A percentile compares a stretch with the other conserved stretches of the same genome.
These are phyloP conservation scores for Labrus mixtus DNA, from an alignment of 2,113 vertebrate species.

Conservation along the genomic window DNA sequence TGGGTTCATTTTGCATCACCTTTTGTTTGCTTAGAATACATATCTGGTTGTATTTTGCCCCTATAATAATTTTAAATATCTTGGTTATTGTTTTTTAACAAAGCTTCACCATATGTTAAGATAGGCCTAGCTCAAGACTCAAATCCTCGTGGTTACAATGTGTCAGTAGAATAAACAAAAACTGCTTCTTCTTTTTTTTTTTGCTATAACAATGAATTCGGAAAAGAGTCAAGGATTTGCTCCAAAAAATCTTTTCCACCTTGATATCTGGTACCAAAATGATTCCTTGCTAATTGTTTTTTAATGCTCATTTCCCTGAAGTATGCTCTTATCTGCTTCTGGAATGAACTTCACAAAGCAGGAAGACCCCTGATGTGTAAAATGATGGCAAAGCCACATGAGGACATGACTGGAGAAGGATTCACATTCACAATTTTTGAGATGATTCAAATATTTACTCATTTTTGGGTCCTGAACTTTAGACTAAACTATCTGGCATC, in stretches of 20 bases:
- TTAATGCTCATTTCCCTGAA: too few relatives aligned
- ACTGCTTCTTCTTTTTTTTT: too few relatives aligned
- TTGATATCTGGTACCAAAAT: not conserved
- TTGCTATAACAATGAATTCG: not conserved
- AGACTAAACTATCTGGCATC: not conserved
- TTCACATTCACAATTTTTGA: not conserved
- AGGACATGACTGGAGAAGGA: not conserved
- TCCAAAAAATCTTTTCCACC: not conserved
- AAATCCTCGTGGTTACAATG: too few relatives aligned
- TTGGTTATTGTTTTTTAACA: too few relatives aligned
- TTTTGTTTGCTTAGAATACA: too few relatives aligned
- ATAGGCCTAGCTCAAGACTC: too few relatives aligned
- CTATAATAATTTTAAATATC: too few relatives aligned
- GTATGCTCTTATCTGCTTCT: not conserved
- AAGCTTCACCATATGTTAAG: too few relatives aligned
- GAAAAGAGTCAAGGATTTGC: too few relatives aligned
- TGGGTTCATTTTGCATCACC: too few relatives aligned
- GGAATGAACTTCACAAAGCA: not conserved
- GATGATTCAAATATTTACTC: not conserved
- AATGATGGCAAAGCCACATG: not conserved
- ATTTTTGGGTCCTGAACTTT: not conserved
- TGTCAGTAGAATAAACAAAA: too few relatives aligned
- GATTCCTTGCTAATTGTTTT: not conserved
- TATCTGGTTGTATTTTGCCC: too few relatives aligned
- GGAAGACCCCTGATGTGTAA: not conserved